Conservation (phyloP, 1,140 invertebrate genomes). For the Acyrthosiphon pisum region DNA sequence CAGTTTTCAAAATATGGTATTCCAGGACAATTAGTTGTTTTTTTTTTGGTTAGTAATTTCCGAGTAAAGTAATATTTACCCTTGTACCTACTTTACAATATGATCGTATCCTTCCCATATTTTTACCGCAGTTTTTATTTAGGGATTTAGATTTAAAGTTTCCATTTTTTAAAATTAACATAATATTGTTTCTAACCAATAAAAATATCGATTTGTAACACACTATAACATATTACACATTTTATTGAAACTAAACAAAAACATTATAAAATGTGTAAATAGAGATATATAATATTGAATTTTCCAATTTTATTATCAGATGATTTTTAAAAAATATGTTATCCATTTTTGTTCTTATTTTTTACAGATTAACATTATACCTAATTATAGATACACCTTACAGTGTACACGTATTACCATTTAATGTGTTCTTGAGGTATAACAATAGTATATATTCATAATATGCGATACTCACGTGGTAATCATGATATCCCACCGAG, state of each 20-base stretch:
- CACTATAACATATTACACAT: too few relatives aligned
- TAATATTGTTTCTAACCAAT: too few relatives aligned
- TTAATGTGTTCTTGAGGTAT: background rate
- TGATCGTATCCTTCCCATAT: background rate
- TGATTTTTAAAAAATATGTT: background rate
- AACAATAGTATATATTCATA: background rate
- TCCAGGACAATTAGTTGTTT: background rate
- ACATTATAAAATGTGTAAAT: too few relatives aligned
- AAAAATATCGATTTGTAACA: background rate
- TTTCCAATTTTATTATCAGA: background rate
- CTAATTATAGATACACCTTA: too few relatives aligned
- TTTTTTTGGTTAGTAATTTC: background rate
- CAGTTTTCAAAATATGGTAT: background rate
- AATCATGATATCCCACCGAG: background rate
- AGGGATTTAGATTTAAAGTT: background rate
- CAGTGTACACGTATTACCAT: background rate
- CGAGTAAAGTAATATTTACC: background rate
- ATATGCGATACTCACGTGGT: background rate
- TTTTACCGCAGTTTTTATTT: background rate
- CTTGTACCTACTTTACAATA: background rate
- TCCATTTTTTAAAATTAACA: background rate
- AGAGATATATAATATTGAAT: too few relatives aligned
- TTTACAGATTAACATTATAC: background rate
- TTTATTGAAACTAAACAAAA: too few relatives aligned
- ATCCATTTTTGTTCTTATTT: background rate